A percentile compares a stretch with the other conserved stretches of the same genome.
Conservation (phyloP, 2,888 invertebrate species). For the Zygogramma bicolorata region DNA sequence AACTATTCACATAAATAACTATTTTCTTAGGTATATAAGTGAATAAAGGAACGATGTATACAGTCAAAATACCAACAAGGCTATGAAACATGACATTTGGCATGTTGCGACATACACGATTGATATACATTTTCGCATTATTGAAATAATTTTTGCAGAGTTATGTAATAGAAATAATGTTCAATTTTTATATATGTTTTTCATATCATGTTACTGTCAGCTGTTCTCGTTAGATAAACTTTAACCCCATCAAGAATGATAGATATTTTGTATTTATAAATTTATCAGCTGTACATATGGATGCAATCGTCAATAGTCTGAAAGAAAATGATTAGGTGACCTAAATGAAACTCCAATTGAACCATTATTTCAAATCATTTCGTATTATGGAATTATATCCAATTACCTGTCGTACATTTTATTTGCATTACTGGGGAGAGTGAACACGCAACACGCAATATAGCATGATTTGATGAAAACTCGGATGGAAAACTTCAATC, state of each 20-base stretch:
- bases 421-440: not conserved
- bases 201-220: not conserved
- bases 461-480: not conserved
- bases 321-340: no score
- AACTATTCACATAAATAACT: no score
- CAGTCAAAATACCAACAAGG: not conserved
- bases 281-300: no score
- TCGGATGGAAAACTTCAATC: not conserved
- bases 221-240: not conserved
- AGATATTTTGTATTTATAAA: not conserved
- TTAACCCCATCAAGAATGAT: not conserved
- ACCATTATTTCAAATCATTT: not conserved
- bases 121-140: not conserved
- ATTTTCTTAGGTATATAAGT: no score
- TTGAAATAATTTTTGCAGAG: not conserved
- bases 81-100: not conserved
- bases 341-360: no score
- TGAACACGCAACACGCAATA: not conserved
- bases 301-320: not conserved
- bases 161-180: slow-evolving; percentile 1
- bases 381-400: not conserved
- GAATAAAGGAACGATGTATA: no score
- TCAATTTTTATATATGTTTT: no score
- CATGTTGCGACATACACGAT: not conserved
- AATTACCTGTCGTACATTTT: not conserved